Evolutionary conservation across 2,888 invertebrate species (phyloP), one percentile per base, ranked within the genome.

Genomic region (Polymixis lichenea): DNA sequence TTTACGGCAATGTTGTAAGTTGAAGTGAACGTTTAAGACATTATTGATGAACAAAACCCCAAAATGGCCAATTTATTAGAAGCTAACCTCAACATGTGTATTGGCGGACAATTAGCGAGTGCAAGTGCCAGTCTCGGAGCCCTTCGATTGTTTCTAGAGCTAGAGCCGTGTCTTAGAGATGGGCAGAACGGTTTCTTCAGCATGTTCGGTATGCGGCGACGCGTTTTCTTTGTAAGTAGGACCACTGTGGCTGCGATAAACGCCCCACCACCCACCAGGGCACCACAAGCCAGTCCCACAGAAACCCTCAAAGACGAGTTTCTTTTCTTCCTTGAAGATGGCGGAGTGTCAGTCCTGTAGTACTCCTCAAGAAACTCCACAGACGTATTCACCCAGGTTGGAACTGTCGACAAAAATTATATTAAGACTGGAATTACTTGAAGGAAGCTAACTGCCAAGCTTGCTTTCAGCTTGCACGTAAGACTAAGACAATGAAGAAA

Each of bases 181-280:
- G 95, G 95, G 83, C 95, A 96, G 89, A 95, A 96, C 2, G 94
- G 95, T 88, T 94, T 97, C 95, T 93, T 97, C 9, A 96, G 85
- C 88, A 96, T 83, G 32, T 95, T 94, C 0, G 96, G 95, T 6
- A 96, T 95, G 43, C 96, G 90, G 8, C 95, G 90, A 43, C 96
- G 90, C 2, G 94, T 92, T 38, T 94, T 91, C 78, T 95, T 95
- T 0, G 98, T 98, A 28, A 98, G 97, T 3, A 98, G 93, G 0
- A 98, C 97, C 17, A 97, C 97, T 76, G 97, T 97, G 2, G 97
- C 96, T 56, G 97, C 95, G 92, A 97, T 87, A 96, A 97, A 84
- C 93, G 97, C 94, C 91, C 97, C 87, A 93, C 97, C 90, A 92
- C 98, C 91, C 92, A 95, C 93, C 5, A 96, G 72, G 0, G 93